Conservation (phyloP, 1,140 invertebrate species). For the Pseudomyrmex flavicornis region DNA sequence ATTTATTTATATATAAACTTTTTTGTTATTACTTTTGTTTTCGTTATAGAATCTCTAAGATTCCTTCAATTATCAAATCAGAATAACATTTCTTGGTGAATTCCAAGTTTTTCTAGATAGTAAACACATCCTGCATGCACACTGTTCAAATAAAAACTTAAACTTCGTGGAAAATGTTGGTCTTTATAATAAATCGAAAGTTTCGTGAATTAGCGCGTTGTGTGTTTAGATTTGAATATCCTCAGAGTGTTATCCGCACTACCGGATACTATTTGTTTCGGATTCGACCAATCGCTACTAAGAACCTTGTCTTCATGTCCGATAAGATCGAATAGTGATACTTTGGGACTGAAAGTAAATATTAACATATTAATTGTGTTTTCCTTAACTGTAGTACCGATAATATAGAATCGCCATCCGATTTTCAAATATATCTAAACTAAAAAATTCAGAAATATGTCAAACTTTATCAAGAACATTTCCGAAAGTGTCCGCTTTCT, state of each 20-base stretch:
- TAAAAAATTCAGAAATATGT: too few species aligned
- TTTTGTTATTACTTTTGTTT: slow-evolving; percentile 44
- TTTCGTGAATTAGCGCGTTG: slow-evolving; percentile 54
- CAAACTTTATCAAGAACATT: neutral
- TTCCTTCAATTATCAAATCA: too few species aligned
- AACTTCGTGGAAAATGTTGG: too few species aligned
- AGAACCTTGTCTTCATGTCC: slow-evolving; percentile 98
- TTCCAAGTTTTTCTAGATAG: too few species aligned
- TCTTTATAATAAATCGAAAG: neutral
- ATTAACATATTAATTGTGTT: slow-evolving; percentile 1
- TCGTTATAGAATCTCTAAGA: neutral
- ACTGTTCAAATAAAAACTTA: neutral
- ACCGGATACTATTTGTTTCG: slow-evolving; percentile 94
- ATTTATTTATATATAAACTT: slow-evolving; percentile 26
- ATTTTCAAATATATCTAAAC: too few species aligned
- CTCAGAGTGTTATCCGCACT: slow-evolving; percentile 97
- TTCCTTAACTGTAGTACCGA: too few species aligned
- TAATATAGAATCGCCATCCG: too few species aligned
- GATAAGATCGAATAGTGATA: slow-evolving; percentile 95
- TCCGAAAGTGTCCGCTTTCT: neutral
- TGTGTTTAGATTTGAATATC: slow-evolving; percentile 91
- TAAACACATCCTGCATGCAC: too few species aligned
- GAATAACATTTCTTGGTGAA: too few species aligned
- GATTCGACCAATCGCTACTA: slow-evolving; percentile 97
- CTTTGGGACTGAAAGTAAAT: slow-evolving; percentile 89